A percentile compares a stretch with the other conserved stretches of the same genome.
phyloP scores from a whole-genome alignment of 2,113 vertebrate species.

The Lagopus muta region DNA sequence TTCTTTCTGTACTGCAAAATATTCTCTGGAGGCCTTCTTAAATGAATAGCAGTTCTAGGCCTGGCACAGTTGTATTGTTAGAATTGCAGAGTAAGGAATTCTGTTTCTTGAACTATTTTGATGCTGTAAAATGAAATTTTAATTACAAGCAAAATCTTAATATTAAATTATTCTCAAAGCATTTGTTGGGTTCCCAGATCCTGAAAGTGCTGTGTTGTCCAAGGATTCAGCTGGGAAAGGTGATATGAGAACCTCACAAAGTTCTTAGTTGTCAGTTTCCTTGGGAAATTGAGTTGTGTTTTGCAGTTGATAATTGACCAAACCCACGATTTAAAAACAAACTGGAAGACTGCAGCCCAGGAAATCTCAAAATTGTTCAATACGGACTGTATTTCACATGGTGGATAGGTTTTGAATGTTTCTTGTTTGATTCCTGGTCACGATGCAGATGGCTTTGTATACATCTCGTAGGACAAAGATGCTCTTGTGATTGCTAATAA shows the following conservation, averaged over 20 bases:
- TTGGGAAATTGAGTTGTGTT: background rate
- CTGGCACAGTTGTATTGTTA: background rate
- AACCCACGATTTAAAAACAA: background rate
- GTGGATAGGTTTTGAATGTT: background rate
- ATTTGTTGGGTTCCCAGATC: background rate
- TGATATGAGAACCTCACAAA: background rate
- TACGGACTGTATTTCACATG: background rate
- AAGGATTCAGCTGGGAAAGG: background rate
- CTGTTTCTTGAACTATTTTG: conserved; percentile 6
- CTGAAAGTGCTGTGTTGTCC: background rate
- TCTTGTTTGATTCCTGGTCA: background rate
- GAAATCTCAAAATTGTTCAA: background rate
- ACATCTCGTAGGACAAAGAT: background rate
- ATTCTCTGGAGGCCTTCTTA: background rate
- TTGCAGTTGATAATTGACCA: background rate
- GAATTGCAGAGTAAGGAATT: background rate
- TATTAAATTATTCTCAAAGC: background rate
- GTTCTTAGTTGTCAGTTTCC: background rate
- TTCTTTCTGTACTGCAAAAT: background rate
- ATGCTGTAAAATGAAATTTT: background rate
- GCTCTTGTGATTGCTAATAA: background rate
- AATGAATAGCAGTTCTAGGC: background rate
- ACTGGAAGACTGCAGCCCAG: background rate
- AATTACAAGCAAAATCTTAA: background rate
- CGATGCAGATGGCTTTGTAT: background rate